Evolutionary conservation across 2,113 vertebrate genomes (phyloP).

Genomic region (Aegotheles bennettii): DNA sequence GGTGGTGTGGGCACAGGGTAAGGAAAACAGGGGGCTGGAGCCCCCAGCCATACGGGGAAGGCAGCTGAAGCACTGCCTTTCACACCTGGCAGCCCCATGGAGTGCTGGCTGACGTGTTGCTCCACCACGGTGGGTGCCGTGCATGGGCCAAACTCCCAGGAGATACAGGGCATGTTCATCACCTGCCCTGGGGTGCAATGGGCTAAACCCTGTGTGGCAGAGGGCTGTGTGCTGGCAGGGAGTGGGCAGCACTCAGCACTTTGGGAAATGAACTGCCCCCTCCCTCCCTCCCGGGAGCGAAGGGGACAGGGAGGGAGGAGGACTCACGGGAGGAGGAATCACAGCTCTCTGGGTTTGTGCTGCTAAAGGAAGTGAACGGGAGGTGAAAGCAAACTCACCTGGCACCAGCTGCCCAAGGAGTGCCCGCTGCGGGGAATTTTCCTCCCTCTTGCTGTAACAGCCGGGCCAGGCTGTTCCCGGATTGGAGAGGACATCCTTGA

Average conservation of each 20-base stretch:
- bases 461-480: neutral
- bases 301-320: neutral
- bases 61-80: neutral
- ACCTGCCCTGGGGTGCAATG: rapidly evolving
- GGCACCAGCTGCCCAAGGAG: neutral
- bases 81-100: neutral
- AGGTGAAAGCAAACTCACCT: neutral
- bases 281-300: neutral
- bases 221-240: neutral
- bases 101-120: neutral
- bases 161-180: rapidly evolving
- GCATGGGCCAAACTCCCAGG: rapidly evolving
- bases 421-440: neutral
- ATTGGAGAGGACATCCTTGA: neutral
- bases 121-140: rapidly evolving
- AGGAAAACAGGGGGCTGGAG: neutral
- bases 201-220: neutral
- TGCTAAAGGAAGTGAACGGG: neutral
- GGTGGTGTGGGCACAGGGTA: neutral
- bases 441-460: rapidly evolving
- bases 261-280: neutral
- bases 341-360: neutral
- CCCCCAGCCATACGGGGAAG: neutral
- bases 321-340: neutral
- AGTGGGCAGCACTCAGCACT: rapidly evolving